Conservation (phyloP, 2,888 invertebrate genomes). For the Catocala fraxini region DNA sequence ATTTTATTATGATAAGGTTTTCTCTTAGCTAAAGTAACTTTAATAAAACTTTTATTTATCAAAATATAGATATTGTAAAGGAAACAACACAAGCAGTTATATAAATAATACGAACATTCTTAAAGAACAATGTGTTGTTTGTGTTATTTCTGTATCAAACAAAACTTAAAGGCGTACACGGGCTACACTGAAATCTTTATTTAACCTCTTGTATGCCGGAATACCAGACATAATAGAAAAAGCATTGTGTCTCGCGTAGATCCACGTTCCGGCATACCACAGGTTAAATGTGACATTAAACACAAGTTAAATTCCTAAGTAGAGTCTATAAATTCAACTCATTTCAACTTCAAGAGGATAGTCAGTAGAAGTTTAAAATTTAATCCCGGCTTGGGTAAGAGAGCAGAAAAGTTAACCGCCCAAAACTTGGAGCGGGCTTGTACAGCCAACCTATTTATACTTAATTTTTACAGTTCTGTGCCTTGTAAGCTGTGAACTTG, state of each 20-base stretch:
- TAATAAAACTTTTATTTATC: too few relatives aligned
- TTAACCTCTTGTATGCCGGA: too few relatives aligned
- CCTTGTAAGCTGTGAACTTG: slow-evolving; percentile 28
- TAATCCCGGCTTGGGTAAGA: slow-evolving; percentile 76
- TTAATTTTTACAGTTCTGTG: slow-evolving; percentile 35
- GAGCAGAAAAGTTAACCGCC: slow-evolving; percentile 79
- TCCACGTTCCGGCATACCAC: too few relatives aligned
- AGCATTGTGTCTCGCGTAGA: too few relatives aligned
- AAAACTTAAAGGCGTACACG: neutral
- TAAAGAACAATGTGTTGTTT: too few relatives aligned
- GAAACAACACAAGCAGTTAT: too few relatives aligned
- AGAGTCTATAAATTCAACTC: slow-evolving; percentile 74
- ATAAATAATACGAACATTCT: too few relatives aligned
- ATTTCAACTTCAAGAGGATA: slow-evolving; percentile 78
- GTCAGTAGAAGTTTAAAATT: slow-evolving; percentile 80
- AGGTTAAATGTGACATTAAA: slow-evolving; percentile 45
- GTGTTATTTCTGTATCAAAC: neutral
- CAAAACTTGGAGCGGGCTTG: slow-evolving; percentile 66
- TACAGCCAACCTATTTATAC: slow-evolving; percentile 48
- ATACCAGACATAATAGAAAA: too few relatives aligned
- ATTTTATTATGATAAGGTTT: too few relatives aligned
- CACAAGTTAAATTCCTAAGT: slow-evolving; percentile 60
- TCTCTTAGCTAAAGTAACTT: too few relatives aligned
- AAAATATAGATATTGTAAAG: too few relatives aligned
- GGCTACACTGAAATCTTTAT: slow-evolving; percentile 22